Evolutionary conservation across 2,797 vertebrate species (phyloP).

Genomic region (Tapera naevia): DNA sequence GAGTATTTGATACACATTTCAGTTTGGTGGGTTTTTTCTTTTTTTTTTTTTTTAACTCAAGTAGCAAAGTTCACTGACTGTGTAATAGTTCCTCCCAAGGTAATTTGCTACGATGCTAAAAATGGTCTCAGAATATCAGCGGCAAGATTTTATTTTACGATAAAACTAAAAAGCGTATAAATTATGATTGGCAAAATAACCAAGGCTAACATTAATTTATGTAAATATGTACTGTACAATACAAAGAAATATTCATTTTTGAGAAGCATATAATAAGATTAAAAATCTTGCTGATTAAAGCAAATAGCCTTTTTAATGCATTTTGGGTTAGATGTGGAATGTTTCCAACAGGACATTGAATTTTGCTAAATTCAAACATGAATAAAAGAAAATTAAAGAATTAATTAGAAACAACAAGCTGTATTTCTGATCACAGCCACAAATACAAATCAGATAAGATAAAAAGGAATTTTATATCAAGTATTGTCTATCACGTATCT

Average conservation of each 20-base stretch:
- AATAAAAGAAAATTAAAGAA: constrained; percentile 72
- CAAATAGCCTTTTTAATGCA: constrained; percentile 19
- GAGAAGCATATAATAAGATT: constrained; percentile 60
- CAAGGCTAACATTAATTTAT: constrained; percentile 59
- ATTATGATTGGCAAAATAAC: constrained; percentile 58
- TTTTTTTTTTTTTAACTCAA: neutral
- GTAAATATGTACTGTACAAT: constrained; percentile 33
- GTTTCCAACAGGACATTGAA: neutral
- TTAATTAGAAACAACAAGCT: constrained; percentile 68
- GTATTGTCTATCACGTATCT: constrained; percentile 85
- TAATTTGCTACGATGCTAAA: constrained; percentile 57
- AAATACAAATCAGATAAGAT: constrained; percentile 84
- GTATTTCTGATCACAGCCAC: constrained; percentile 79
- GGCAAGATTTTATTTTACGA: constrained; percentile 59
- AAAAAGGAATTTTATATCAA: constrained; percentile 85
- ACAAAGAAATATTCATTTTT: constrained; percentile 55
- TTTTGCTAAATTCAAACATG: constrained; percentile 35
- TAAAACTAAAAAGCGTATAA: constrained; percentile 55
- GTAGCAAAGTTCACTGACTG: neutral
- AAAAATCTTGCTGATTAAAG: constrained; percentile 40
- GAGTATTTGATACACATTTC: neutral
- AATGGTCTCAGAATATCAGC: constrained; percentile 57
- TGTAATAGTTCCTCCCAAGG: constrained; percentile 13
- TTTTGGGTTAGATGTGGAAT: neutral
- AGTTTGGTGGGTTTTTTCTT: neutral